Evolutionary conservation across 2,888 invertebrate species (phyloP), one percentile per base, ranked within the genome.

Genomic region (Tanytarsus gracilentus): DNA sequence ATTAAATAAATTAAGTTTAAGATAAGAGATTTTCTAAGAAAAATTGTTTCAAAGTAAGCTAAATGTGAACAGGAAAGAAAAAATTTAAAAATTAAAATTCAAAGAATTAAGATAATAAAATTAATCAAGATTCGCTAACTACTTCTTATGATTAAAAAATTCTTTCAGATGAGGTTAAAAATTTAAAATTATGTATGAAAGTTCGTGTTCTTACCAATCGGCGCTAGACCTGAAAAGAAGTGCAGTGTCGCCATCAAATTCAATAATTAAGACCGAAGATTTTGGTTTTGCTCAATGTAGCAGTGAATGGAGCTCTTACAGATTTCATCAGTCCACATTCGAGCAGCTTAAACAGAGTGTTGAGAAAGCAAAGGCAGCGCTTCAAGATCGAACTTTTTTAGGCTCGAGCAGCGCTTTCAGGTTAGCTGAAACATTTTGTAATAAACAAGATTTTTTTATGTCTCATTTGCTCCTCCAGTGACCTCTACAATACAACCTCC

Each of bases 161-260:
- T 11, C n/a, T 33, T 33, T 5, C 9, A 33, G n/a, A 33, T 3
- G n/a, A 33, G n/a, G 2, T 11, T 33, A 2, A 23, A 33, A 33
- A 16, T 40, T 6, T 25, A 56, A 40, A n/a, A n/a, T n/a, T 40
- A 91, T 91, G 91, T 91, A 91, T 83, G 91, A 91, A 80, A 90
- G 90, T 77, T 90, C 90, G 71, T 91, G 91, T 79, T 91, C 90
- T 74, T 91, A 91, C 77, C 88, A 89, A 72, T 85, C 86, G 72
- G 86, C 86, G 69, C 76, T 87, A 68, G 87, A 87, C 76, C 76
- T 87, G 68, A 87, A 87, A 73, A 79, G 86, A 67, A 36, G 27
- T 14, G 80, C 84, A 4, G 79, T 83, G 65, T 80, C 84, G 63
- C 68, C 70, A 64, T 71, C 71, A 53, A 75, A 70, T 68, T 69